Evolutionary conservation across 2,888 invertebrate species (phyloP), one percentile per base, ranked within the genome.

Genomic region (Urechis unicinctus): DNA sequence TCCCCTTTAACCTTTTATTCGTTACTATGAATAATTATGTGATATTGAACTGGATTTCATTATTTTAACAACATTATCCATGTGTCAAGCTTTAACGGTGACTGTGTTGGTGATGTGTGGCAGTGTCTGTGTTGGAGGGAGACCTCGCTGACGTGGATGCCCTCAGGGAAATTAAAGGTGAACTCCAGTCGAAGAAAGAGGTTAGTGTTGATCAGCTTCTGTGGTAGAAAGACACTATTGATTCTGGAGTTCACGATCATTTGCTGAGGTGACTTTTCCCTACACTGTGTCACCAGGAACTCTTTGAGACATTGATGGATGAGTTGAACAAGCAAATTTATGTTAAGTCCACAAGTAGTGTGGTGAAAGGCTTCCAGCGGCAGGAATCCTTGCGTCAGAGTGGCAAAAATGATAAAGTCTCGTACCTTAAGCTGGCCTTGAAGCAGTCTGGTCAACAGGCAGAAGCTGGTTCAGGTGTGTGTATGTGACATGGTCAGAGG

Each of bases 141-240:
- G 85, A 85, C 31, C 80, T 94, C 29, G 85, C 86, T 53, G 87
- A 86, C 55, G 89, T 94, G 0, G 89, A 90, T 69, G 94, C 90
- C 3, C 80, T 95, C 28, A 83, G 86, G 60, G 88, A 92, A 71
- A 83, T 93, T 3, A 84, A 87, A 55, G 81, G 81, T 46, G 91
- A 92, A 66, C 78, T 94, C 49, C 85, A 88, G 65, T 73, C 81
- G 50, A 85, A 84, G 67, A 84, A 84, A 75, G 83, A 85, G 82
- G 82, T 84, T 72, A 61, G 56, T 17, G 17, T 36, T 49, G 26
- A 44, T 31, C 36, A 48, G 22, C 41, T 58, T 24, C 17, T 22
- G n/a, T 22, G 24, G 29, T 26, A 44, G 5, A 56, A 50, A 50
- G 50, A 50, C 29, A 50, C 17, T 31, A 5, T 30, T 50, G 36